Evolutionary conservation across 2,113 vertebrate species (phyloP).

Genomic region (Eulemur macaco): DNA sequence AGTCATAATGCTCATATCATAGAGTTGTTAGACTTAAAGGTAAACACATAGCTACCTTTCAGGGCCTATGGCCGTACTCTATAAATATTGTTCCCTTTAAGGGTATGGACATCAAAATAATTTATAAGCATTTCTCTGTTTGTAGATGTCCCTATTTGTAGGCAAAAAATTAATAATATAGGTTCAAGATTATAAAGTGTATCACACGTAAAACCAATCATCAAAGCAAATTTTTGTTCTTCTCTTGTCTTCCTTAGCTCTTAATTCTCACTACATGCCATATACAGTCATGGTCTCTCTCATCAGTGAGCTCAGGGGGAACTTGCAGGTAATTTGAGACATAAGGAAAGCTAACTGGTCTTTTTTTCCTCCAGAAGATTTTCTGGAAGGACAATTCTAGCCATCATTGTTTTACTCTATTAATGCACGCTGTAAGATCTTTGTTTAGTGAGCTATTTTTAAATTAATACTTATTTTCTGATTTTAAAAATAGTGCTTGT

Average conservation of each 20-base stretch:
- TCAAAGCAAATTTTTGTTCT: not conserved
- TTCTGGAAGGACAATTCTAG: not conserved
- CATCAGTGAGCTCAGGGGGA: not conserved
- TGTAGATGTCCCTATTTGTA: not conserved
- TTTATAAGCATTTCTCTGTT: not conserved
- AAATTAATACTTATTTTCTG: not conserved
- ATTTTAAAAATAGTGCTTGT: not conserved
- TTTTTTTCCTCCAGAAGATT: not conserved
- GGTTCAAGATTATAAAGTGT: not conserved
- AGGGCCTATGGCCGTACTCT: not conserved
- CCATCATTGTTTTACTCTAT: not conserved
- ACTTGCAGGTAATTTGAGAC: not conserved
- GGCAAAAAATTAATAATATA: not conserved
- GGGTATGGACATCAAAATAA: not conserved
- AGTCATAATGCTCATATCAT: not conserved
- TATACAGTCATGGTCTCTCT: not conserved
- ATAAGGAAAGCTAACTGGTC: not conserved
- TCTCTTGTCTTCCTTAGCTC: not conserved
- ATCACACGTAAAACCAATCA: not conserved
- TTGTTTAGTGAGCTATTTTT: not conserved
- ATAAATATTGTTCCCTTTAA: not conserved
- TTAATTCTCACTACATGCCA: not conserved
- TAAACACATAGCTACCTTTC: not conserved
- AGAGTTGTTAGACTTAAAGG: not conserved
- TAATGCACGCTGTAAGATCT: not conserved